Percentiles rank a stretch among this genome's conserved stretches.
These are phyloP conservation scores for Sylvia atricapilla DNA, from an alignment of 2,113 vertebrate species.

Conservation along the genomic window DNA sequence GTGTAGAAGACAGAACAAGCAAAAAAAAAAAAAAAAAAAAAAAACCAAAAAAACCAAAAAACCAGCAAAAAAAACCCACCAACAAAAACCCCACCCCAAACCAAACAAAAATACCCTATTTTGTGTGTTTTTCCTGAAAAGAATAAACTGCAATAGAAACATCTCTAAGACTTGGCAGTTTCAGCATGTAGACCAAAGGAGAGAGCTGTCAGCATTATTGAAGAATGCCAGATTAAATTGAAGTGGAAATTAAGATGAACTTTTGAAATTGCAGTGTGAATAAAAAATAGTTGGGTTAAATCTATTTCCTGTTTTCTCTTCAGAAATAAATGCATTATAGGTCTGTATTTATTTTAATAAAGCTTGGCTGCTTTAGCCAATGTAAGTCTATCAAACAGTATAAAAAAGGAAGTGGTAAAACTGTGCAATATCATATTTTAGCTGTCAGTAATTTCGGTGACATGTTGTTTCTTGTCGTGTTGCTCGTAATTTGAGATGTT, in stretches of 20 bases:
- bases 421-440: not conserved
- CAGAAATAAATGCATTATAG: not conserved
- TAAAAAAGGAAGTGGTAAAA: not conserved
- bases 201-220: not conserved
- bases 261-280: not conserved
- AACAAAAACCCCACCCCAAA: too few species aligned
- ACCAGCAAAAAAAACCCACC: not conserved
- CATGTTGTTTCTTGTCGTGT: not conserved
- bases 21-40: not conserved
- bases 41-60: too few species aligned
- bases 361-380: not conserved
- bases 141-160: not conserved
- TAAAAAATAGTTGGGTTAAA: not conserved
- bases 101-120: too few species aligned
- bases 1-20: not conserved
- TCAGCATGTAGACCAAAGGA: not conserved
- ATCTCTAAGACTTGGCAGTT: not conserved
- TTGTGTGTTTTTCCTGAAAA: not conserved
- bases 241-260: not conserved
- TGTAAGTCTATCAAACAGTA: not conserved
- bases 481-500: not conserved
- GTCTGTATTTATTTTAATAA: not conserved
- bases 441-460: not conserved
- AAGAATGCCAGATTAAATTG: not conserved
- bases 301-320: not conserved